Conservation (phyloP, 35 echinoderm and acorn worm species). For the Lytechinus variegatus region DNA sequence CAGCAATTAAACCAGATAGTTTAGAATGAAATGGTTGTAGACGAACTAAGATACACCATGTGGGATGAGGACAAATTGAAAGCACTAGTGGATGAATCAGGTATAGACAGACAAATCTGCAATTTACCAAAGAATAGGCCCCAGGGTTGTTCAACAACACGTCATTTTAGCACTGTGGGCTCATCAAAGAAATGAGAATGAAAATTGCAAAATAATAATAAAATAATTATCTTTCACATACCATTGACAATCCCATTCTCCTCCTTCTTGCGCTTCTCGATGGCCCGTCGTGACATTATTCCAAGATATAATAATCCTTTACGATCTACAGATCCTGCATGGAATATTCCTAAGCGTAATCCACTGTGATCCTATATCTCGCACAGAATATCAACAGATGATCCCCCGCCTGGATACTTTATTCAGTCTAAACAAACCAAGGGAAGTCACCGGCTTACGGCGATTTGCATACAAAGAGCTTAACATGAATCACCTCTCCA, state of each 20-base stretch:
- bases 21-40: too few species aligned
- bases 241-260: not conserved
- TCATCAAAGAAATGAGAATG: too few species aligned
- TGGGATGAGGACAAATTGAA: too few species aligned
- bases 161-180: not conserved
- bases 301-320: not conserved
- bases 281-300: constrained; percentile 15
- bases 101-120: too few species aligned
- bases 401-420: not conserved
- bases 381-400: not conserved
- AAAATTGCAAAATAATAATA: not conserved
- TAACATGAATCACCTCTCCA: not conserved
- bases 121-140: not conserved
- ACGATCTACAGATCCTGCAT: not conserved
- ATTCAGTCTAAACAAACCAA: not conserved
- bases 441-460: not conserved
- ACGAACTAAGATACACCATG: too few species aligned
- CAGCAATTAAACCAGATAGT: too few species aligned
- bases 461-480: constrained; percentile 37
- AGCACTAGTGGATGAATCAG: too few species aligned
- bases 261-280: constrained; percentile 10
- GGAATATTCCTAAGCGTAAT: not conserved
- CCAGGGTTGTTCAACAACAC: not conserved
- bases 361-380: not conserved
- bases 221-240: not conserved